Evolutionary conservation across 2,113 vertebrate species (phyloP), one percentile per base, ranked within the genome.

Genomic region (Andinoacara biseriatus): DNA sequence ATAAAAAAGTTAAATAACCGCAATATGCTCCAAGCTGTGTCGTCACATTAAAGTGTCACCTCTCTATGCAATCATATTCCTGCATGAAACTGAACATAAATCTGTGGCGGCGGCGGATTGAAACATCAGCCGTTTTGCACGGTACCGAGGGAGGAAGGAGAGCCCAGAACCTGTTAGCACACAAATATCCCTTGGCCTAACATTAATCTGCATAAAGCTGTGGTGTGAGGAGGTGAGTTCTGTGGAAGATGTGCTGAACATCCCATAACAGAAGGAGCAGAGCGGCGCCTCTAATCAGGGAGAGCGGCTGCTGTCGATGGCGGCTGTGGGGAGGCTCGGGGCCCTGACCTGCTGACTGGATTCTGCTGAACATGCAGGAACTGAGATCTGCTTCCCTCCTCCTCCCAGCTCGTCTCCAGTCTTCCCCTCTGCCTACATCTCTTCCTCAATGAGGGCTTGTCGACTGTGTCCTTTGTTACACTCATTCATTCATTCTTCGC

Each of bases 181-280:
- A 93, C 87, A 89, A 91, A 93, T 74, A 89, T 85, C 85, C 82
- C 29, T 18, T 18, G 76, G 90, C 82, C 88, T 69, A 58, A 81
- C 89, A 88, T 88, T 88, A 86, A 90, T 90, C 89, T 89, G 89
- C 86, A 90, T 89, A 82, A 90, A 89, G 89, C 78, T 26, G 33
- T 10, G 54, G 67, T 35, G 83, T 54, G 78, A 81, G 72, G 72
- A 88, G 93, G 91, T 60, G 88, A 89, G 58, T 84, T 59, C 74
- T 85, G 86, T 78, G 85, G 82, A 86, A 89, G 83, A 80, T 87
- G 84, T 76, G 78, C 92, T 76, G 78, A 90, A 85, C 90, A 69
- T 63, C 72, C 77, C 74, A 79, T 87, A 88, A 90, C 88, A 91
- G 87, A 89, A 90, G 84, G 90, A 90, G 87, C 33, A 5, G 74